phyloP scores from a whole-genome alignment of 2,797 vertebrate species.

The Antrozous pallidus region DNA sequence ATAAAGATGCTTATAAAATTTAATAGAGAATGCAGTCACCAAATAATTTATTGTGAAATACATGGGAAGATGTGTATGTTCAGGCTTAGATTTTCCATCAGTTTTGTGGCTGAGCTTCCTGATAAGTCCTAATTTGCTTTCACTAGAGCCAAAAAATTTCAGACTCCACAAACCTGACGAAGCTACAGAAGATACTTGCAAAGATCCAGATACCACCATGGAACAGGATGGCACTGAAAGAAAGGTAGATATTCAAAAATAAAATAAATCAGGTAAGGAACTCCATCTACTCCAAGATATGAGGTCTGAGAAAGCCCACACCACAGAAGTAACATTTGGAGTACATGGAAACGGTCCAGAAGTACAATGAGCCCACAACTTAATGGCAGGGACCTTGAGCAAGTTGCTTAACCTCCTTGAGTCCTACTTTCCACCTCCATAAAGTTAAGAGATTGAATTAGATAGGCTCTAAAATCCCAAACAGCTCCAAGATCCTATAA shows the following conservation, averaged over 20 bases:
- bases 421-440: not conserved
- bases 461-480: not conserved
- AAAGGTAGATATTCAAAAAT: not conserved
- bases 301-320: not conserved
- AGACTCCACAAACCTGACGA: not conserved
- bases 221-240: not conserved
- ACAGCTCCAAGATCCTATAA: not conserved
- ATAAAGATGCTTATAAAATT: constrained; percentile 33
- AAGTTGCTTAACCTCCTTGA: not conserved
- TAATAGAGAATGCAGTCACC: not conserved
- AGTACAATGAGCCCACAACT: not conserved
- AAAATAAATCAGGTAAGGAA: not conserved
- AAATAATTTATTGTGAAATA: not conserved
- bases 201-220: not conserved
- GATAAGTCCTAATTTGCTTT: constrained; percentile 25
- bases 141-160: not conserved
- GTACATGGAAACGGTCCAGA: not conserved
- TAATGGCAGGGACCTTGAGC: not conserved
- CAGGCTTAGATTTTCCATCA: not conserved
- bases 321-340: not conserved
- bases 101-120: not conserved
- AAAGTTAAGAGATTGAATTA: not conserved
- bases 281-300: not conserved
- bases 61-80: not conserved
- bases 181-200: not conserved